Base-by-base conservation (phyloP, 2,888 invertebrate genomes). In the Pyrocoelia pectoralis region DNA sequence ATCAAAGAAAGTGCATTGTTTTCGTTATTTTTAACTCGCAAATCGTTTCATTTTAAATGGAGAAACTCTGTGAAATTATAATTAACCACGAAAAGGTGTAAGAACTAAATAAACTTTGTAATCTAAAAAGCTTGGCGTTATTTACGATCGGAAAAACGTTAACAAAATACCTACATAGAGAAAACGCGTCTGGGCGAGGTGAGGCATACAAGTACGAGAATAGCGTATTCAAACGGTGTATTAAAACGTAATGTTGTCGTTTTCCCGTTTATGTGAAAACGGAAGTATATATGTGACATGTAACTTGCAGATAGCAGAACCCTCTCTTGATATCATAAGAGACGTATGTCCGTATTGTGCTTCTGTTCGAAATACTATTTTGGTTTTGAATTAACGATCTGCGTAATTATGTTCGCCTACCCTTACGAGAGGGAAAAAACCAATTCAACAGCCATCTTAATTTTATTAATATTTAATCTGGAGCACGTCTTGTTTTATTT, bases 221-320 rank as follows among this genome's bases (percentile, higher is more conserved):
- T n/a, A n/a, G 33, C n/a, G 8, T 33, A 33, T 33, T 33, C 33
- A 33, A 3, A 8, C 13, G 41, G 8, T 15, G 2, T 43, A 43
- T 15, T 43, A 38, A 38, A 41, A 41, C 12, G 14, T 14, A 14
- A 13, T 14, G 13, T 41, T 2, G 1, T 8, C 8, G 18, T 46
- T 17, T 46, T 46, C 18, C 18, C n/a, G 10, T 46, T 46, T 46
- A 46, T 46, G 15, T 9, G 17, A 17, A 46, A 46, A 10, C 46
- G 46, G 46, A 46, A 17, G 46, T 46, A 8, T 17, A 46, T 46
- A 46, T 14, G 17, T 46, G 46, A 46, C 46, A 46, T 46, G 17
- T 46, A 46, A 17, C 33, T 33, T 17, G 41, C 46, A 15, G 46
- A 46, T 46, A 46, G 17, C 17, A n/a, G 18, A 46, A 17, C 46